Conservation (phyloP, 2,888 invertebrate genomes). For the Erpobdella octoculata region DNA sequence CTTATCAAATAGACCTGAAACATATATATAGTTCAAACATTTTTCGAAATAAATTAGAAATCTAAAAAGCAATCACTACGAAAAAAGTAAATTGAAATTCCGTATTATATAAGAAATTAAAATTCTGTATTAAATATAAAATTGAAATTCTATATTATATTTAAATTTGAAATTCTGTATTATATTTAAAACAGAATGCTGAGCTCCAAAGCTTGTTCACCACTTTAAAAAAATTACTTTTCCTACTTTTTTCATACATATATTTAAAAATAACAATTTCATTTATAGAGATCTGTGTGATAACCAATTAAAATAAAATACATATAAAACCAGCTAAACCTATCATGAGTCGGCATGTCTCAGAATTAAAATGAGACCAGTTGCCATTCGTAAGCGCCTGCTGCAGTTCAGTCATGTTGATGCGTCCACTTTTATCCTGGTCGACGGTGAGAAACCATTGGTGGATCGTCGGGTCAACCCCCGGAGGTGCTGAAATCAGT, state of each 20-base stretch:
- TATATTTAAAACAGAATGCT: too few relatives aligned
- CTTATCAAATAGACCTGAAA: conserved; percentile 50
- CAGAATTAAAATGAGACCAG: conserved; percentile 51
- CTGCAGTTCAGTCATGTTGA: conserved; percentile 35
- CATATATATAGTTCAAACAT: neutral
- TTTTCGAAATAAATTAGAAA: neutral
- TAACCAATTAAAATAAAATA: too few relatives aligned
- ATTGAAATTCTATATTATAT: too few relatives aligned
- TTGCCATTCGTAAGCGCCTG: conserved; percentile 50
- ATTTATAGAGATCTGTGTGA: neutral
- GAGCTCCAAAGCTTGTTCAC: too few relatives aligned
- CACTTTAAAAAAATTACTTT: too few relatives aligned
- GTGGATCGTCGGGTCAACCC: conserved; percentile 32
- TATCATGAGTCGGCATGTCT: conserved; percentile 52
- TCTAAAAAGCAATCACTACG: too few relatives aligned
- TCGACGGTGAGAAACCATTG: conserved; percentile 48
- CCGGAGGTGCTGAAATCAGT: conserved; percentile 9
- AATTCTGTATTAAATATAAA: too few relatives aligned
- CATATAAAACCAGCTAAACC: too few relatives aligned
- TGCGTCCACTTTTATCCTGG: conserved; percentile 34
- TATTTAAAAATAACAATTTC: neutral
- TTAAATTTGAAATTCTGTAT: too few relatives aligned
- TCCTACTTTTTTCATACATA: too few relatives aligned
- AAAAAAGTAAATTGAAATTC: too few relatives aligned
- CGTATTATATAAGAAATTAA: too few relatives aligned